Conservation (phyloP, 1,140 invertebrate species). For the Listronotus bonariensis region DNA sequence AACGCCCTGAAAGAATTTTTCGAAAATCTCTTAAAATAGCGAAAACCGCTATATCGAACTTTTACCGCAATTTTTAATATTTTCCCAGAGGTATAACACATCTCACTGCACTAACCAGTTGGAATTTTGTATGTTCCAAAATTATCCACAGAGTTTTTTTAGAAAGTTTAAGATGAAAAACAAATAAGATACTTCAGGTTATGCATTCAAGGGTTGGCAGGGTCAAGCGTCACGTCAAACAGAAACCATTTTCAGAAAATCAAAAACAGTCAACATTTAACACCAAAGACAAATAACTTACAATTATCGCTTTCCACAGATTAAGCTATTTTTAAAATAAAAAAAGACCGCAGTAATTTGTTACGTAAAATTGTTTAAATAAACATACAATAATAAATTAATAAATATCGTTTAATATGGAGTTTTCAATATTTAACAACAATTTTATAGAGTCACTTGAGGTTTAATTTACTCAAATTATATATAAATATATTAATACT, state of each 20-base stretch:
- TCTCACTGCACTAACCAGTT: too few relatives aligned
- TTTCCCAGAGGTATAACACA: too few relatives aligned
- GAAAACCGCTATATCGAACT: too few relatives aligned
- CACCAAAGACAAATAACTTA: conserved; percentile 52
- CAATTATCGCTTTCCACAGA: conserved; percentile 50
- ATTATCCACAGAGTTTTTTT: not conserved
- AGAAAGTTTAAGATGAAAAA: conserved; percentile 1
- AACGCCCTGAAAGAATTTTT: too few relatives aligned
- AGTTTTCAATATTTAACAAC: too few relatives aligned
- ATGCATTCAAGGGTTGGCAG: conserved; percentile 7
- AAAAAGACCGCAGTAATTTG: conserved; percentile 49
- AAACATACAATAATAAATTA: not conserved
- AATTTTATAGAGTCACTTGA: too few relatives aligned
- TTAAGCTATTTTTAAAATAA: conserved; percentile 49
- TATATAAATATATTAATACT: too few relatives aligned
- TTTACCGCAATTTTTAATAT: too few relatives aligned
- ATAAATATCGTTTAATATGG: not conserved
- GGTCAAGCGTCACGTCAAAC: conserved; percentile 20
- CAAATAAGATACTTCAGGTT: conserved; percentile 7
- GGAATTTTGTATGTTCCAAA: not conserved
- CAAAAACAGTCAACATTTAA: conserved; percentile 42
- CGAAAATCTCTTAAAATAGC: too few relatives aligned
- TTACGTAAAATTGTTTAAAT: conserved; percentile 18
- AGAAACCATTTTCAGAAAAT: conserved; percentile 11
- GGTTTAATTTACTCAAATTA: too few relatives aligned